These are phyloP conservation scores for Panthera tigris DNA, from an alignment of 2,113 vertebrate species.

Conservation along the genomic window DNA sequence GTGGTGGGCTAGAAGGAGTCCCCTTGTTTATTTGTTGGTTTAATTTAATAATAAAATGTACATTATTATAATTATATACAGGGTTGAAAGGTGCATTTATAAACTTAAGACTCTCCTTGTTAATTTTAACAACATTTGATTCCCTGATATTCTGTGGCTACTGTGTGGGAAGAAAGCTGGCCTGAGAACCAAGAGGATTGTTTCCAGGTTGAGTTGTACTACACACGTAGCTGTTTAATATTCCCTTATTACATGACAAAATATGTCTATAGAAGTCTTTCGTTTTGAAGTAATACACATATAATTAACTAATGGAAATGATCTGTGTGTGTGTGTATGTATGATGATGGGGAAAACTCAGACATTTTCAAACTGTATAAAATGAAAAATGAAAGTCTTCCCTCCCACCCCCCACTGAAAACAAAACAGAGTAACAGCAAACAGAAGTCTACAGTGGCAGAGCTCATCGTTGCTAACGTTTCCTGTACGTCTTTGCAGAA, in stretches of 20 bases:
- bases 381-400: background rate
- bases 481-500: background rate
- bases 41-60: conserved; percentile 47
- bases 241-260: background rate
- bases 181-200: accelerated
- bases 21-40: conserved; percentile 15
- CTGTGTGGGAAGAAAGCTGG: background rate
- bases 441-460: background rate
- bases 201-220: background rate
- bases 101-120: background rate
- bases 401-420: background rate
- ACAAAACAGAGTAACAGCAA: background rate
- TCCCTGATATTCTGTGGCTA: background rate
- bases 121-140: background rate
- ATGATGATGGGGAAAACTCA: background rate
- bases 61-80: background rate
- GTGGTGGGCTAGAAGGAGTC: background rate
- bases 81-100: background rate
- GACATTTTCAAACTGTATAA: background rate
- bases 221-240: background rate
- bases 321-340: background rate
- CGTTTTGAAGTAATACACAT: background rate
- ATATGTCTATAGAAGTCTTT: background rate
- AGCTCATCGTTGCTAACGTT: background rate
- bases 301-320: background rate